Evolutionary conservation across 1,140 invertebrate species (phyloP).

Genomic region (Drepana arcuata): DNA sequence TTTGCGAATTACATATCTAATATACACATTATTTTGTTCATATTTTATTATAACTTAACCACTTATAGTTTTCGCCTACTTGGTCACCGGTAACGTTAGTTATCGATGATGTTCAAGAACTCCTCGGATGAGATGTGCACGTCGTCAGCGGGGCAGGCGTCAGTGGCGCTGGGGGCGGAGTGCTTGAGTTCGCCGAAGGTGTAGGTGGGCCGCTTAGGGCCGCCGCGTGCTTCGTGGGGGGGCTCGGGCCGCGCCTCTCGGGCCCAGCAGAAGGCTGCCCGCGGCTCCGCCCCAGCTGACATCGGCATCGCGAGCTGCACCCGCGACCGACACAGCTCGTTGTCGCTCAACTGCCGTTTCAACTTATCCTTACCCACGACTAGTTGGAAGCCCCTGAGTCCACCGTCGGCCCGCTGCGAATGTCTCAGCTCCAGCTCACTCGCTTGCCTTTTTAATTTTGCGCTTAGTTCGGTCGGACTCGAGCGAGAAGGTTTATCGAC

Average conservation of each 20-base stretch:
- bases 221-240: conserved; percentile 8
- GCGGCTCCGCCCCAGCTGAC: conserved; percentile 51
- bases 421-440: conserved; percentile 40
- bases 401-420: conserved; percentile 14
- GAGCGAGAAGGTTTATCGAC: conserved; percentile 27
- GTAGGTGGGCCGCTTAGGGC: conserved; percentile 28
- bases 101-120: conserved; percentile 55
- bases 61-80: conserved; percentile 3
- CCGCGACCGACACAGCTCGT: conserved; percentile 37
- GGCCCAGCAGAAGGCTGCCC: conserved; percentile 39
- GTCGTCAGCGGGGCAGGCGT: conserved; percentile 23
- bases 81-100: conserved; percentile 22
- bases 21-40: conserved; percentile 50
- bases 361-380: conserved; percentile 53
- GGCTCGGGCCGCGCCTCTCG: conserved; percentile 7
- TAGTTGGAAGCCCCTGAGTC: conserved; percentile 39
- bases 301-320: conserved; percentile 49
- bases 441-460: conserved; percentile 31
- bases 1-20: conserved; percentile 32
- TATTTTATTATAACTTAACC: conserved; percentile 18
- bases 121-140: conserved; percentile 43
- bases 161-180: conserved; percentile 40
- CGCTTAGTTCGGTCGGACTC: conserved; percentile 16
- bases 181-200: conserved; percentile 61
- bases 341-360: conserved; percentile 50